Evolutionary conservation across 2,888 invertebrate species (phyloP), one percentile per base, ranked within the genome.

Genomic region (Scaptomyza reducta): DNA sequence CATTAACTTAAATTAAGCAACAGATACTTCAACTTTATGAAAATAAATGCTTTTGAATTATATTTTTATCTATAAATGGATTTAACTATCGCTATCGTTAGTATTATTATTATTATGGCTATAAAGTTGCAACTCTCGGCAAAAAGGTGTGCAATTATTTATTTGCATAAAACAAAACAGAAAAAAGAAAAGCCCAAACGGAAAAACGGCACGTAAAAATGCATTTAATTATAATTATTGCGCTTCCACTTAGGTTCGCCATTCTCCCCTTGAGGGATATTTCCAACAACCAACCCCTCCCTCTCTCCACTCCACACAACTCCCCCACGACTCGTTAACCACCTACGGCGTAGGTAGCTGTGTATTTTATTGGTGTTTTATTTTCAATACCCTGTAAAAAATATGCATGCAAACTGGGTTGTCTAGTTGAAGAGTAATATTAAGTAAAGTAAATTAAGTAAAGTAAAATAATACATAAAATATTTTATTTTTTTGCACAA

Each of bases 161-260:
- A 80, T 87, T 84, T 87, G 81, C 80, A 87, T 87, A 84, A 66
- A 13, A 31, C 16, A 2, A 1, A 87, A n/a, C 2, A 22, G 3
- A 22, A 22, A 70, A 11, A 6, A 72, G 68, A 74, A 78, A 70
- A 78, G 59, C 68, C 62, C 56, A 51, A 80, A 74, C 70, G 87
- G 75, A 53, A 82, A 85, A 87, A 79, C 60, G 63, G 79, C 81
- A 81, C 88, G 81, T 87, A 85, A 87, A 87, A 82, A 75, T 78
- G 88, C 86, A 82, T 87, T 87, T 87, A 82, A 82, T 82, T 87
- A 82, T 82, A 87, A 87, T 87, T 87, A 87, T 82, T 82, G 82
- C 79, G 64, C 62, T 87, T 80, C 85, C 82, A 81, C 76, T 73
- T 74, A 62, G 49, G 18, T 46, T 46, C 41, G 58, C 38, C 68